Base-by-base conservation (phyloP, 2,888 invertebrate species). In the Harpalus rufipes region DNA sequence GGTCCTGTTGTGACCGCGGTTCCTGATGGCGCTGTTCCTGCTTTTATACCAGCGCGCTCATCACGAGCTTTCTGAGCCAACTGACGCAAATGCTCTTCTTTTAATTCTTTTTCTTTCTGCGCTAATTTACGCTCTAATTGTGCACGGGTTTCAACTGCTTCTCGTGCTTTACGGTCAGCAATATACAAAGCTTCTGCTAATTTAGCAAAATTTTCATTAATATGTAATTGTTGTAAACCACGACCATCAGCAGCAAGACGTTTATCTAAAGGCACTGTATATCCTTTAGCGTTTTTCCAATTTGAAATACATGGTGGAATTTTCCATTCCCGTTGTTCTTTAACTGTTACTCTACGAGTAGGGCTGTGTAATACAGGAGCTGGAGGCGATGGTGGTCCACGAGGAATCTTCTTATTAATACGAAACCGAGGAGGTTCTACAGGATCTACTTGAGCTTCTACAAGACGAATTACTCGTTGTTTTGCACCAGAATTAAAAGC, bases 271-370 rank as follows among this genome's bases (percentile, higher is more conserved):
- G 99, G 99, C 87, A 99, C 44, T 12, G 41, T 51, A 88, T 87
- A 88, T 93, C 96, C 95, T 91, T 98, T 99, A 4, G 99, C 97
- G 91, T 99, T 99, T 92, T 99, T 99, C 99, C 99, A 99, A 90
- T 99, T 99, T 0, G 97, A 98, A 87, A 99, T 99, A 89, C 99
- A 99, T 0, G 99, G 99, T 7, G 99, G 99, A 87, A 97, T 96
- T 92, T 99, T 99, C 99, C 99, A 99, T 90, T 99, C 99, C 86
- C 98, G 96, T 90, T 99, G 99, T 90, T 99, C 99, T 90, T 99
- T 99, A 0, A 99, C 99, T 1, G 99, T 98, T 0, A 98, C 98
- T 90, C 99, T 96, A 81, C 99, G 93, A 0, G 99, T 98, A 0
- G 99, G 99, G 0, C 99, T 99, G 92, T 99, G 99, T 91, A 99